Conservation (phyloP, 2,888 invertebrate species). For the Venusia cambrica region DNA sequence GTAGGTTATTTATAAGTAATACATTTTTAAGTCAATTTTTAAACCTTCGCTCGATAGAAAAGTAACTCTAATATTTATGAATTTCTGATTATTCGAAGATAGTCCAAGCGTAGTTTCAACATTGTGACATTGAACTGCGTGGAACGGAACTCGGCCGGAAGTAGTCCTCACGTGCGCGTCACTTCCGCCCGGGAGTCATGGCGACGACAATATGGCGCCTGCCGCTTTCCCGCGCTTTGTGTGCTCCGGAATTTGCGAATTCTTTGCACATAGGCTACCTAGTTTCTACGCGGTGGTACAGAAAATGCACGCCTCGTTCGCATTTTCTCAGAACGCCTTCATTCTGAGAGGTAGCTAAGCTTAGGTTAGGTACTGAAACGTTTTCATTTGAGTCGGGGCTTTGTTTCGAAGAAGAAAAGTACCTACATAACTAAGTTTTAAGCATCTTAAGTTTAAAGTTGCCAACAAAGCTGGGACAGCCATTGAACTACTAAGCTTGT, state of each 20-base stretch:
- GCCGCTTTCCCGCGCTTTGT: conserved; percentile 65
- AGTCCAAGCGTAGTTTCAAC: conserved; percentile 47
- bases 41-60: no score
- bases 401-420: conserved; percentile 1
- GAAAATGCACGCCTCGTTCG: conserved; percentile 15
- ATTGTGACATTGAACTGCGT: conserved; percentile 74
- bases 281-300: conserved; percentile 29
- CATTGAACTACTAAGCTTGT: conserved; percentile 23
- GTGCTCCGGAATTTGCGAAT: conserved; percentile 30
- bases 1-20: no score
- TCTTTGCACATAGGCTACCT: conserved; percentile 38
- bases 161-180: conserved; percentile 73
- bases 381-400: background rate
- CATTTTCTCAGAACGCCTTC: conserved; percentile 3
- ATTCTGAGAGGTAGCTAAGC: conserved; percentile 5
- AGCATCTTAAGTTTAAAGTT: conserved; percentile 3
- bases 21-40: no score
- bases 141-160: conserved; percentile 73
- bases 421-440: background rate
- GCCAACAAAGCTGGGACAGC: conserved; percentile 27
- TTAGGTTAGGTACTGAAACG: conserved; percentile 4
- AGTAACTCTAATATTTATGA: no score
- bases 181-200: conserved; percentile 71
- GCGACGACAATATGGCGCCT: conserved; percentile 74
- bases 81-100: no score